Base-by-base conservation (phyloP, 2,113 vertebrate species). In the Paratilapia polleni region DNA sequence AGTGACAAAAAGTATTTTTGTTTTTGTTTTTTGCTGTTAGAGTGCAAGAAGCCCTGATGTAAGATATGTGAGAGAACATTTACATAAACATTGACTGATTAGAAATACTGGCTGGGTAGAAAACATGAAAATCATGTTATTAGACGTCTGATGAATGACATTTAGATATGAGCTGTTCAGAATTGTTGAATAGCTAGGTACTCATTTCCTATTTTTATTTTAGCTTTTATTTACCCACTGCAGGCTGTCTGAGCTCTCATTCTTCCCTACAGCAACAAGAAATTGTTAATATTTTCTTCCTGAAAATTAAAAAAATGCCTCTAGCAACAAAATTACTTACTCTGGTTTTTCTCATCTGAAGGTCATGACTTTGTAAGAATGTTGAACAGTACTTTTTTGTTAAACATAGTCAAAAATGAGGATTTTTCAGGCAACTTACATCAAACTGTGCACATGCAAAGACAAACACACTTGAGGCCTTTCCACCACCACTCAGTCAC, bases 401-500 rank as follows among this genome's bases (percentile, higher is more conserved):
- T 24, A 3, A 2, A 34, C 68, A 54, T n/a, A 73, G 47, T 54
- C 68, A 54, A 17, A 54, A 54, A 54, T 54, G 47, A 73, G 68
- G 68, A 73, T 47, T 73, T 73, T 28, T 34, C 59, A 22, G 20
- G 56, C 22, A 66, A 64, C 20, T 57, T 47, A 1, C 43, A 62
- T 82, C 75, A 66, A 84, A 82, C 52, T 52, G 15, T 66, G 10
- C 52, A 17, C 13, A 56, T 34, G 8, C 36, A 77, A 41, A 63
- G 62, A 62, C 56, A 81, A 26, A 38, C 43, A 66, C 5, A 74
- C 12, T 73, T 19, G 4, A n/a, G 22, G 61, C 47, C 68, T 59
- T 70, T 56, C 14, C 76, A 77, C 19, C 11, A 15, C 78, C 70
- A 43, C 64, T 81, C 52, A 68, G 77, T 91, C 81, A 62, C 70